phyloP scores from a whole-genome alignment of 2,888 invertebrate genomes.

The Drosophila recens region DNA sequence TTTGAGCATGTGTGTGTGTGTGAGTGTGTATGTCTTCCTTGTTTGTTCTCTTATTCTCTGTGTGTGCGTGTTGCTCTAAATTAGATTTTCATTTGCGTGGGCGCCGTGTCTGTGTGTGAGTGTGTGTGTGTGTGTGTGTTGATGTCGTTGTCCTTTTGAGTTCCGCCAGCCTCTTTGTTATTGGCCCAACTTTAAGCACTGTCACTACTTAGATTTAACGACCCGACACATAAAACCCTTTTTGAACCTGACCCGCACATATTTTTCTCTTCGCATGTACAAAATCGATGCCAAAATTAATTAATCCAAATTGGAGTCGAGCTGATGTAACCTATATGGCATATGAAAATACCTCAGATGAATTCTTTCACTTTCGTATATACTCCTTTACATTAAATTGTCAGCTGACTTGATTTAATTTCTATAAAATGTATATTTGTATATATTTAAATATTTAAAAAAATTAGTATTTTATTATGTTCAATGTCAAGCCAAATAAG shows the following conservation, averaged over 20 bases:
- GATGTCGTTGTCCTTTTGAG: conserved; percentile 34
- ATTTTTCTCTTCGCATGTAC: not conserved
- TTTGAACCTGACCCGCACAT: conserved; percentile 47
- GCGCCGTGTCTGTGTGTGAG: conserved; percentile 12
- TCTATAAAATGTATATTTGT: not conserved
- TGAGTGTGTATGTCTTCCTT: not conserved
- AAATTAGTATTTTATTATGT: conserved; percentile 19
- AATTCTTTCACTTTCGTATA: not conserved
- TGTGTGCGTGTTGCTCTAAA: conserved; percentile 64
- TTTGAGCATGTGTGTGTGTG: conserved; percentile 44
- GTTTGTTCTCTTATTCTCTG: conserved; percentile 4
- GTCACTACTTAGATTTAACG: conserved; percentile 59
- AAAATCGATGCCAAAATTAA: conserved; percentile 67
- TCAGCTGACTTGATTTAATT: not conserved
- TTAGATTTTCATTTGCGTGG: conserved; percentile 73
- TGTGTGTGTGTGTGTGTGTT: conserved; percentile 3
- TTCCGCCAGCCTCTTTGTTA: conserved; percentile 11
- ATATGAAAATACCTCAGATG: conserved; percentile 2
- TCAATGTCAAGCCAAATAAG: conserved; percentile 35
- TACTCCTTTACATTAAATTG: not conserved
- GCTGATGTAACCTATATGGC: conserved; percentile 32
- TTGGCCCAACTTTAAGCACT: conserved; percentile 39
- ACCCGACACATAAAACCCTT: conserved; percentile 68
- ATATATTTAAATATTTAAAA: not conserved
- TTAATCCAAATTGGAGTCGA: conserved; percentile 53